A percentile compares a stretch with the other conserved stretches of the same genome.
Conservation (phyloP, 35 echinoderm and acorn worm species). For the Amphiura filiformis region DNA sequence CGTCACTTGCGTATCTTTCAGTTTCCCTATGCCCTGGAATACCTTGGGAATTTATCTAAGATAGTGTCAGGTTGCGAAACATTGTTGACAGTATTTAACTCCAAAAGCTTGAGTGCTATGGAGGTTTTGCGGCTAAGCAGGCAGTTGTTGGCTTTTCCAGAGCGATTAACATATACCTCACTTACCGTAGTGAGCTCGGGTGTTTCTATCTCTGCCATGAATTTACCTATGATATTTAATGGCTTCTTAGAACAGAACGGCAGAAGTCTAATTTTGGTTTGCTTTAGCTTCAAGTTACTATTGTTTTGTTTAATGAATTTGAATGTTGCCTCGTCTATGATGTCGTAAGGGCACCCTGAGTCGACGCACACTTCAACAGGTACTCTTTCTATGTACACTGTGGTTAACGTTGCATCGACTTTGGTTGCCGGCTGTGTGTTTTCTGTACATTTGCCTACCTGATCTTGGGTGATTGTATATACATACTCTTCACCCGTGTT, state of each 20-base stretch:
- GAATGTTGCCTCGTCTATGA: not conserved
- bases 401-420: not conserved
- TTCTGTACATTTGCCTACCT: no score
- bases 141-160: not conserved
- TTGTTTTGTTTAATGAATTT: no score
- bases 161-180: not conserved
- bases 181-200: not conserved
- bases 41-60: not conserved
- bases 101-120: not conserved
- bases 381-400: not conserved
- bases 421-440: no score
- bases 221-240: not conserved
- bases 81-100: no score
- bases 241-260: not conserved
- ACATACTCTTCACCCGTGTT: not conserved
- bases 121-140: not conserved
- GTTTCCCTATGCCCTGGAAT: constrained; percentile 26
- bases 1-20: constrained; percentile 27
- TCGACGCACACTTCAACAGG: not conserved
- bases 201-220: not conserved
- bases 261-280: not conserved
- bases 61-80: not conserved
- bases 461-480: not conserved
- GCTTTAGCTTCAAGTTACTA: not conserved
- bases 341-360: not conserved